A percentile compares a stretch with the other conserved stretches of the same genome.
phyloP scores from a whole-genome alignment of 2,113 vertebrate species.

The Gracilinanus agilis region DNA sequence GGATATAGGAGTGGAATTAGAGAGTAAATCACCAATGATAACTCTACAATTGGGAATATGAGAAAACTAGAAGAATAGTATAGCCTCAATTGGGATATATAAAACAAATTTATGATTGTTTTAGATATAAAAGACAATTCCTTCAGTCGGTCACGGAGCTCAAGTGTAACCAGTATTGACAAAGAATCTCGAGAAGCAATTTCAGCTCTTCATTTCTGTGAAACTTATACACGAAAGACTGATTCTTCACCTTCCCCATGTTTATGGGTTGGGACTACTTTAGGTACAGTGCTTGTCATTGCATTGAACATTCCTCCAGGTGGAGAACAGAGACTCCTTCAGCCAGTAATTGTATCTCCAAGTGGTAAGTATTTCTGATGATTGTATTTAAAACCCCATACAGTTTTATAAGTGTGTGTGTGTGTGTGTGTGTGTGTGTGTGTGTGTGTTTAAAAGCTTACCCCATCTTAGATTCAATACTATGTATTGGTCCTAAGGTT shows the following conservation, averaged over 20 bases:
- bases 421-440: too few relatives aligned
- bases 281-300: conserved; percentile 94
- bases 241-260: conserved; percentile 91
- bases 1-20: background rate
- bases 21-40: background rate
- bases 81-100: background rate
- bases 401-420: background rate
- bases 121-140: conserved; percentile 98
- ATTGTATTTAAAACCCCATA: background rate
- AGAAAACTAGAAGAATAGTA: background rate
- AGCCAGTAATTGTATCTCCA: conserved; percentile 96
- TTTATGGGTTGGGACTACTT: conserved; percentile 95
- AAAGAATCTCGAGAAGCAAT: conserved; percentile 96
- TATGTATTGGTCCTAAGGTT: too few relatives aligned
- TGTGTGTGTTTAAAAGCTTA: too few relatives aligned
- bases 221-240: conserved; percentile 93
- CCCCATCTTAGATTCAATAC: too few relatives aligned
- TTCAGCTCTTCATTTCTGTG: conserved; percentile 95
- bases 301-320: conserved; percentile 93
- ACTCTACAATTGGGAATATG: background rate
- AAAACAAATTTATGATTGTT: conserved; percentile 77
- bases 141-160: conserved; percentile 98
- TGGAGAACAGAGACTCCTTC: conserved; percentile 96
- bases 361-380: conserved; percentile 88
- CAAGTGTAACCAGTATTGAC: conserved; percentile 99